Evolutionary conservation across 2,888 invertebrate species (phyloP), one percentile per base, ranked within the genome.

Genomic region (Habrosyne pyritoides): DNA sequence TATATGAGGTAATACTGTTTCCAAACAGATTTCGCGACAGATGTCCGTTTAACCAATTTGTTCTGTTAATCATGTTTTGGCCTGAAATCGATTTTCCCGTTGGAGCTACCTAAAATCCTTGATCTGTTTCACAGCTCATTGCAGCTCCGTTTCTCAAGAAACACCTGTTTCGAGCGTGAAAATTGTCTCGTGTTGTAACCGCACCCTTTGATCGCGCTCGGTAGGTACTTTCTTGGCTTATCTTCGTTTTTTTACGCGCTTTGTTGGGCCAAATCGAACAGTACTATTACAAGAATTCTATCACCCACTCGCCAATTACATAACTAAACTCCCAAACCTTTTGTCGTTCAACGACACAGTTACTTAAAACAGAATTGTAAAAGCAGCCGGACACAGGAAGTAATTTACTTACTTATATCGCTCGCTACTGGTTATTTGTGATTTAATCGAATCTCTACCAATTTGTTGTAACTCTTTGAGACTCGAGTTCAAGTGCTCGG

Each of bases 391-490:
- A 50, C 50, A 50, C 74, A 72, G 71, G 74, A 79, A 79, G 72
- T 72, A 71, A 67, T 76, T 72, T 76, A 69, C 71, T 75, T 75
- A 67, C 66, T 65, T 64, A 64, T 57, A 63, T 62, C 14, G n/a
- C n/a, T n/a, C 3, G 10, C n/a, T 49, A 49, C 14, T 28, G 28
- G n/a, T 18, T 21, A 50, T 30, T 49, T 50, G 21, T 50, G 18
- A 28, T 8, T 28, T 28, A 59, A 56, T 59, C 49, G 53, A 59
- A 55, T 53, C 48, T 46, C 47, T 36, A 21, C 28, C 14, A 52
- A 30, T 48, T 54, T 26, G n/a, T 14, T 24, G 12, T 26, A 8
- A 24, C 30, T 50, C 28, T 50, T 50, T 50, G 28, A 28, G 30
- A 50, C 10, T 10, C 50, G 26, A 42, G 42, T 42, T 42, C 14